Percentiles rank a stretch among this genome's conserved stretches.
phyloP scores from a whole-genome alignment of 2,113 vertebrate species.

The Nyctibius bracteatus region DNA sequence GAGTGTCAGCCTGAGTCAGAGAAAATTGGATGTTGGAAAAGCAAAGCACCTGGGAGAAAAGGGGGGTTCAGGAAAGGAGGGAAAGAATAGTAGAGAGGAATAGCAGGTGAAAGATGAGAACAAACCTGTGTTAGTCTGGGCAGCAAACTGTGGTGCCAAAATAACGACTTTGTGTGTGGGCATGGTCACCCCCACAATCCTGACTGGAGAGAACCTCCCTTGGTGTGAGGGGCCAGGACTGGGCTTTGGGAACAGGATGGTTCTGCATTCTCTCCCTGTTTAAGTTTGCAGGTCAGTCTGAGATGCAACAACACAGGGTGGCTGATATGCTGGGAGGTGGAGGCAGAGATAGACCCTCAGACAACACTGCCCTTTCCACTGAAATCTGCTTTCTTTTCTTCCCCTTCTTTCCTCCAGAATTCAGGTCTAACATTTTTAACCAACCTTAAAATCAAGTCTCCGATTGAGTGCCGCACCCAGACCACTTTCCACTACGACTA shows the following conservation, averaged over 20 bases:
- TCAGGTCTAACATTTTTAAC: conserved; percentile 44
- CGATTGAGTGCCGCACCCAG: conserved; percentile 21
- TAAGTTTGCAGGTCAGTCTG: background rate
- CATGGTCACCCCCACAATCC: background rate
- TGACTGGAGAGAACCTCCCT: background rate
- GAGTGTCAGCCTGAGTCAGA: background rate
- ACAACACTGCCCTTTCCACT: background rate
- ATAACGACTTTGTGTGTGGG: background rate
- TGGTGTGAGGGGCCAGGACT: background rate
- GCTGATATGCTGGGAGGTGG: background rate
- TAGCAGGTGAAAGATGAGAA: background rate
- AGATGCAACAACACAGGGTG: background rate
- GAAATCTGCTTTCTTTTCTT: background rate
- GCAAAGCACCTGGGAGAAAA: background rate
- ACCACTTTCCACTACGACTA: conserved; percentile 10
- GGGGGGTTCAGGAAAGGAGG: background rate
- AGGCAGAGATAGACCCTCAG: background rate
- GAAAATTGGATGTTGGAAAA: background rate
- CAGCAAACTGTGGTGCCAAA: background rate
- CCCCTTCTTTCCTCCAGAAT: conserved; percentile 17
- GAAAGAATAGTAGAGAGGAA: background rate
- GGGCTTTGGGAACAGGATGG: background rate
- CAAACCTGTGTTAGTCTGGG: background rate
- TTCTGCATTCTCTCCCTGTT: background rate
- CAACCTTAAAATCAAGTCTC: conserved; percentile 56